phyloP scores from a whole-genome alignment of 2,113 vertebrate species.

The Neofelis nebulosa region DNA sequence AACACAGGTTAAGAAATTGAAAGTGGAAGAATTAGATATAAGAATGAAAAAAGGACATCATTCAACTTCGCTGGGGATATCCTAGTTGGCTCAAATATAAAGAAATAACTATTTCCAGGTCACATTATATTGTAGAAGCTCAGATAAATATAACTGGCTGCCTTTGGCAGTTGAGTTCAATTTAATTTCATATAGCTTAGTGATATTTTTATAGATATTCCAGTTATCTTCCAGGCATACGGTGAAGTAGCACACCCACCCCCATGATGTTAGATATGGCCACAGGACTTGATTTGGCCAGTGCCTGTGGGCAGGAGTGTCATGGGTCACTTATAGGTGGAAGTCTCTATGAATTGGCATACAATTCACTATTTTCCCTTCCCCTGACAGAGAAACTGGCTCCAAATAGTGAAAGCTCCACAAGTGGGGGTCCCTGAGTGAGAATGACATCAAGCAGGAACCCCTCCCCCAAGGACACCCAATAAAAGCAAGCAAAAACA shows the following conservation, averaged over 20 bases:
- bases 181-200: not conserved
- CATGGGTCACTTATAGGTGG: not conserved
- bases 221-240: not conserved
- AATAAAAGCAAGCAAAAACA: not conserved
- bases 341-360: not conserved
- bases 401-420: not conserved
- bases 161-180: not conserved
- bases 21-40: not conserved
- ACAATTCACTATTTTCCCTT: not conserved
- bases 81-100: not conserved
- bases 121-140: not conserved
- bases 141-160: not conserved
- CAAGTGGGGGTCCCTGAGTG: not conserved
- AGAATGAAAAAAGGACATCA: not conserved
- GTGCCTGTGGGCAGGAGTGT: not conserved
- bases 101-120: not conserved
- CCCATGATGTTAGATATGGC: no score
- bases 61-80: not conserved
- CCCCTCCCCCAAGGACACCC: not conserved
- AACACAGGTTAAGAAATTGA: conserved; percentile 13
- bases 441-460: not conserved
- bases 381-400: not conserved
- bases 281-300: not conserved
- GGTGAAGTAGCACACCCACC: not conserved
- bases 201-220: not conserved